A percentile compares a stretch with the other conserved stretches of the same genome.
Evolutionary conservation across 2,888 invertebrate species (phyloP).

Genomic region (Nezara viridula): DNA sequence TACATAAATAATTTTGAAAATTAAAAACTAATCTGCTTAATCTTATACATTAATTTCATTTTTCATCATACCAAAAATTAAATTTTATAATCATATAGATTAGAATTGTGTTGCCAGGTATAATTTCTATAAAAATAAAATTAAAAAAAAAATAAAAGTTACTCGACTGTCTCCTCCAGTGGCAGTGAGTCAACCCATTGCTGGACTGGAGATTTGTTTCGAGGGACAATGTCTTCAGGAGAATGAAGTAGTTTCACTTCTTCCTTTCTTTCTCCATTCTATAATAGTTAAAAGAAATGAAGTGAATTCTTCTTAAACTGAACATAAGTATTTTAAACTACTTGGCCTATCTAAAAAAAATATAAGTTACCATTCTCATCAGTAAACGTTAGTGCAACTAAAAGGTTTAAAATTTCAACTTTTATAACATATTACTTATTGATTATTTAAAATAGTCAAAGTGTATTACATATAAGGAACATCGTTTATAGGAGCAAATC

Average conservation of each 20-base stretch:
- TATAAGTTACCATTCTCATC: no score
- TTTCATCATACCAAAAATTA: no score
- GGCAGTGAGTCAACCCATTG: conserved; percentile 84
- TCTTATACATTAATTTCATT: no score
- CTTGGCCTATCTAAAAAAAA: no score
- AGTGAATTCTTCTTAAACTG: neutral
- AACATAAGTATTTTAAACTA: no score
- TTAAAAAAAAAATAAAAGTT: neutral
- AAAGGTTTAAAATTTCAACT: no score
- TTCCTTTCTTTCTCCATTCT: conserved; percentile 48
- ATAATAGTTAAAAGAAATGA: conserved; percentile 29
- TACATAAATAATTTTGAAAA: no score
- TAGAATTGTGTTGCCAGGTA: neutral
- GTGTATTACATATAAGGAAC: no score
- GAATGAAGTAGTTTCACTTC: conserved; percentile 61
- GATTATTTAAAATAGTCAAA: no score
- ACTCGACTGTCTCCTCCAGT: conserved; percentile 61
- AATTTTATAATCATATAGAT: neutral
- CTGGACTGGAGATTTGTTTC: conserved; percentile 77
- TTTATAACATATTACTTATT: neutral
- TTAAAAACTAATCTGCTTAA: no score
- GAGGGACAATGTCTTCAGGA: conserved; percentile 62
- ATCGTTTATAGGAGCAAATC: neutral
- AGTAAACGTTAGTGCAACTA: no score
- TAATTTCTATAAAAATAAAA: neutral